A percentile compares a stretch with the other conserved stretches of the same genome.
Conservation (phyloP, 2,797 vertebrate genomes). For the Dicrostonyx torquatus region DNA sequence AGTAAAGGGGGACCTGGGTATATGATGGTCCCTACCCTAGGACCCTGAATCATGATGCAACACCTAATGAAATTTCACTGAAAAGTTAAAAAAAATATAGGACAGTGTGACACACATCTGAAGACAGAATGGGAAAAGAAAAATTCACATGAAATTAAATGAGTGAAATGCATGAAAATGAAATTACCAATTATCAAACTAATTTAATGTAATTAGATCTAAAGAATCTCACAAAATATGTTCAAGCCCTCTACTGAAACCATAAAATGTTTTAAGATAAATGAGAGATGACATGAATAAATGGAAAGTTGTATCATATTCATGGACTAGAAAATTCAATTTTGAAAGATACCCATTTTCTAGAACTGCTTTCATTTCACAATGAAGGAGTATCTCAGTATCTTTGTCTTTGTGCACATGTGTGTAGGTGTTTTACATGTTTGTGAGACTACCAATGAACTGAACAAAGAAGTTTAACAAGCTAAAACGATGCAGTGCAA, state of each 20-base stretch:
- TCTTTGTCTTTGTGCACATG: not conserved
- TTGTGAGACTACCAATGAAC: not conserved
- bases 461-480: conserved; percentile 38
- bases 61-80: no score
- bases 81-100: conserved; percentile 10
- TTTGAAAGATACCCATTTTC: not conserved
- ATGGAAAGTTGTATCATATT: not conserved
- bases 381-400: not conserved
- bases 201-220: not conserved
- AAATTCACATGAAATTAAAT: conserved; percentile 13
- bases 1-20: no score
- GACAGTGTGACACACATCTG: not conserved
- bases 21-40: no score
- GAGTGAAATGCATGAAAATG: not conserved
- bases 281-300: not conserved
- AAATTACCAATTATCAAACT: not conserved
- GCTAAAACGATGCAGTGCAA: not conserved
- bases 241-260: not conserved
- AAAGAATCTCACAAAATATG: not conserved
- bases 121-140: not conserved
- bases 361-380: not conserved
- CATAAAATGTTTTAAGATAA: conserved; percentile 16
- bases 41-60: no score
- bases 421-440: not conserved
- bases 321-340: not conserved